Conservation (phyloP, 2,797 vertebrate genomes). For the Oryzias sinensis region DNA sequence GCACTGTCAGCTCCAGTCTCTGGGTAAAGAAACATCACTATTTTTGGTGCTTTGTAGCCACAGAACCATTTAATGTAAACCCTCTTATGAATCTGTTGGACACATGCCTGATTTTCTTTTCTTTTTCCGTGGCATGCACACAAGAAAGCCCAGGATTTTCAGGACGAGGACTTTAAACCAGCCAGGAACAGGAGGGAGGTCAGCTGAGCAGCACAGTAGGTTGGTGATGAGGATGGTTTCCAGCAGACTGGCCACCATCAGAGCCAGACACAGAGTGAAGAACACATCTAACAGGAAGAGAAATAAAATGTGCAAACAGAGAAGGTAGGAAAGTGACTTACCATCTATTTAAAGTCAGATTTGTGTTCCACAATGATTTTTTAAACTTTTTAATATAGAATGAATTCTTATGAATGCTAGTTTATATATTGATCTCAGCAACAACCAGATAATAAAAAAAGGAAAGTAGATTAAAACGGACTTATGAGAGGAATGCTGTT, state of each 20-base stretch:
- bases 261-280: slow-evolving; percentile 75
- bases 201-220: slow-evolving; percentile 50
- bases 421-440: neutral
- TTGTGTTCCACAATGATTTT: too few species aligned
- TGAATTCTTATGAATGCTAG: too few species aligned
- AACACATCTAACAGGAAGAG: slow-evolving; percentile 60
- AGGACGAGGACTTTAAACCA: slow-evolving; percentile 71
- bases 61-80: neutral
- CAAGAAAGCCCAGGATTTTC: slow-evolving; percentile 47
- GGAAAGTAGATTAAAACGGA: slow-evolving; percentile 32
- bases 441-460: neutral
- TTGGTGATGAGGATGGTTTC: slow-evolving; percentile 78
- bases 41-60: neutral
- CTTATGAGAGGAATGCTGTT: slow-evolving; percentile 74
- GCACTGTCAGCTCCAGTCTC: neutral
- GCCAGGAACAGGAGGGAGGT: slow-evolving; percentile 44
- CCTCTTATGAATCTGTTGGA: neutral
- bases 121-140: slow-evolving; percentile 48
- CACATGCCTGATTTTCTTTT: slow-evolving; percentile 33
- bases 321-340: neutral
- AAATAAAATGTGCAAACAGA: too few species aligned
- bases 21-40: neutral
- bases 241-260: slow-evolving; percentile 79
- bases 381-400: too few species aligned
- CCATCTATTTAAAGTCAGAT: neutral